Percentiles rank a stretch among this genome's conserved stretches.
These are phyloP conservation scores for Barnardius zonarius DNA, from an alignment of 2,113 vertebrate genomes.

Conservation along the genomic window DNA sequence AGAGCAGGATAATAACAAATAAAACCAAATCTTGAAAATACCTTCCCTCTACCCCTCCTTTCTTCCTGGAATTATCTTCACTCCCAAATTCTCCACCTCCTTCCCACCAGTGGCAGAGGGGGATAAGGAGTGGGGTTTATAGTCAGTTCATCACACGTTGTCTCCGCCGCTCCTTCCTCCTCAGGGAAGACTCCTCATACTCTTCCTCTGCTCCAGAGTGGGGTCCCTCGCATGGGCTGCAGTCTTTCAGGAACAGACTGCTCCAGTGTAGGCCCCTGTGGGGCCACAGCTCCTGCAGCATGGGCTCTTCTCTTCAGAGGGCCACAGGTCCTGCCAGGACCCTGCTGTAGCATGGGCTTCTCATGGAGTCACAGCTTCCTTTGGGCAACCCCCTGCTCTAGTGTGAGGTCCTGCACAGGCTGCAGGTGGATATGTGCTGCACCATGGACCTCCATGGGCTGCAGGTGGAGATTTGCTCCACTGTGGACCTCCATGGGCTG, in stretches of 20 bases:
- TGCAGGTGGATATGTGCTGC: background rate
- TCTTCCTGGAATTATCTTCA: background rate
- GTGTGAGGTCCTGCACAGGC: background rate
- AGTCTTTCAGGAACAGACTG: background rate
- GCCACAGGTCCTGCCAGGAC: background rate
- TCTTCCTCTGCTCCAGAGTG: background rate
- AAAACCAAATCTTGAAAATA: background rate
- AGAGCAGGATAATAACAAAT: background rate
- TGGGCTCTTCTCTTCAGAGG: background rate
- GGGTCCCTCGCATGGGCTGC: background rate
- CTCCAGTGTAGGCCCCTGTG: background rate
- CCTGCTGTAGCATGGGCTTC: background rate
- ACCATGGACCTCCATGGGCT: background rate
- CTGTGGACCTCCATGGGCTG: background rate
- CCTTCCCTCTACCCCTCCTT: background rate
- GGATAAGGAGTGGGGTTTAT: background rate
- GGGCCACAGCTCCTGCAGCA: background rate
- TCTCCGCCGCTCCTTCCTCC: background rate
- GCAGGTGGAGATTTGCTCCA: background rate
- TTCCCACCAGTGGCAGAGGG: background rate
- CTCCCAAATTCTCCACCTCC: background rate
- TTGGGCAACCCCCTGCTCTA: background rate
- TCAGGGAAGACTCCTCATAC: background rate
- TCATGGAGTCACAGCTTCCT: background rate
- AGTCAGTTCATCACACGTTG: background rate